Evolutionary conservation across 1,140 invertebrate species (phyloP), one percentile per base, ranked within the genome.

Genomic region (Halictus rubicundus): DNA sequence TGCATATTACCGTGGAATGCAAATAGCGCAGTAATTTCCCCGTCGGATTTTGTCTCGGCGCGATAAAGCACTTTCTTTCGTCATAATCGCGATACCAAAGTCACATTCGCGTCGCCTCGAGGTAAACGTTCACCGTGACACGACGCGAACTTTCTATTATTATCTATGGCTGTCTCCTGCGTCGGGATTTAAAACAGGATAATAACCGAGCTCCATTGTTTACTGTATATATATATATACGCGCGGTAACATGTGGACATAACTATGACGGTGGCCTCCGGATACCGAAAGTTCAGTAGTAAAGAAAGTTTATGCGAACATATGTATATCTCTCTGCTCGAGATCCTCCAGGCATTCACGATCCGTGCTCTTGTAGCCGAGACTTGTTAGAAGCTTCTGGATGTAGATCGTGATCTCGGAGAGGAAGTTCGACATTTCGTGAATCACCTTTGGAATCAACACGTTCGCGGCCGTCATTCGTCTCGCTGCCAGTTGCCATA

Each of bases 71-170:
- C 42, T 46, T 46, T 46, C 42, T 46, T 57, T 57, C n/a, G 25
- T 59, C 39, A 19, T 60, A 46, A 23, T 46, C 46, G 46, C 25
- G n/a, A 76, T 83, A 82, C 68, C 81, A 64, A 63, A 83, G 57
- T 60, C 68, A 52, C 52, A 68, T 70, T 60, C 68, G 59, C 52
- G 79, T 70, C 37, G 71, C 79, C 75, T 66, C 52, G 59, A 69
- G 66, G 42, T 52, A 52, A 82, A 81, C 46, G 54, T 54, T 71
- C 68, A 39, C 59, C 57, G 42, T 63, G 78, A 54, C 68, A 77
- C 66, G 42, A 76, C 39, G 37, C 37, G 54, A 57, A 71, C 80
- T 83, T 83, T 83, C 80, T 68, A 83, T 82, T 83, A 83, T 83
- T 78, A 81, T 78, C 74, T 63, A 65, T 68, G 74, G 74, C 21